Conservation (phyloP, 1,140 invertebrate genomes). For the Saccostrea echinata region DNA sequence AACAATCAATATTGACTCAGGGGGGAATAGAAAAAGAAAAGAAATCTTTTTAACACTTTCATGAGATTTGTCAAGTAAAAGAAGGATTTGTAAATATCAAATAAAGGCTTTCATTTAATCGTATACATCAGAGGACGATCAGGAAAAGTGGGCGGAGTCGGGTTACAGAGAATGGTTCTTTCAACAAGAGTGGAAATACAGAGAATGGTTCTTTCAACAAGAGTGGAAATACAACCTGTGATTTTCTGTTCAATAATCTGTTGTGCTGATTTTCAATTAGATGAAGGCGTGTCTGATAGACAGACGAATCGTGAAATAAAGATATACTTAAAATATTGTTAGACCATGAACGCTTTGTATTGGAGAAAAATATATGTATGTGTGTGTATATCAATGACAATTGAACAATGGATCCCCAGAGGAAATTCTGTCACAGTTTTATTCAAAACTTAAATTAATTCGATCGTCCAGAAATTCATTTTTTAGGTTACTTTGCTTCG, state of each 20-base stretch:
- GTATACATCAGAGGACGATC: background rate
- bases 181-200: background rate
- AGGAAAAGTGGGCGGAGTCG: slow-evolving; percentile 20
- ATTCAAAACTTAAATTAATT: no score
- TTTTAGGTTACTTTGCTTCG: no score
- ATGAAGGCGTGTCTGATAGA: background rate
- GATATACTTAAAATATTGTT: background rate
- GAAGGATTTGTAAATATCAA: background rate
- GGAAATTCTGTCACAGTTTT: no score
- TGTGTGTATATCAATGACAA: no score
- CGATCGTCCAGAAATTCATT: no score
- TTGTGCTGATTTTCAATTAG: background rate
- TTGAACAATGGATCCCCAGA: no score
- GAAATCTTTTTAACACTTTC: slow-evolving; percentile 30
- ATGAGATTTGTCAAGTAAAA: background rate
- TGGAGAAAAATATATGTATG: no score
- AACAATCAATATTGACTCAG: slow-evolving; percentile 3
- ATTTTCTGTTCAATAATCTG: background rate
- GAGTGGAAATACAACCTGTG: background rate
- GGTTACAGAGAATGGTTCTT: no score
- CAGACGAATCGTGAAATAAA: background rate
- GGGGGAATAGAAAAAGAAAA: background rate
- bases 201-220: background rate
- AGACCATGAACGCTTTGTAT: background rate
- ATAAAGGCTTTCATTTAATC: background rate